Percentiles rank a stretch among this genome's conserved stretches.
phyloP scores from a whole-genome alignment of 2,888 invertebrate genomes.

The Amphipyra tragopoginis region DNA sequence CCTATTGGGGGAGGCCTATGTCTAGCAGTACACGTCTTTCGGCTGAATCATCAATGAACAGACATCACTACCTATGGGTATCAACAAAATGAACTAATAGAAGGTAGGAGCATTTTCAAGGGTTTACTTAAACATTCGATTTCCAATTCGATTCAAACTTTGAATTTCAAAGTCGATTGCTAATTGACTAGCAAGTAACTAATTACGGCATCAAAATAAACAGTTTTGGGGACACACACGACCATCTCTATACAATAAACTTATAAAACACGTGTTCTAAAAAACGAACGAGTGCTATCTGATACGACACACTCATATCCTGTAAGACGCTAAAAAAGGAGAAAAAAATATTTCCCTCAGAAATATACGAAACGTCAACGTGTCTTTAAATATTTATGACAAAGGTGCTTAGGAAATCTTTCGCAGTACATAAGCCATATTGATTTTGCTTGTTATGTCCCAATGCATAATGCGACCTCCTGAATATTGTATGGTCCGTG shows the following conservation, averaged over 20 bases:
- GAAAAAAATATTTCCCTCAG: conserved; percentile 35
- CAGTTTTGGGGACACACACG: background rate
- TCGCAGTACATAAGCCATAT: conserved; percentile 80
- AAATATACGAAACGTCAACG: conserved; percentile 63
- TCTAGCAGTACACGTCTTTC: too few species aligned
- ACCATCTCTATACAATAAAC: too few species aligned
- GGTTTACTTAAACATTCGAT: too few species aligned
- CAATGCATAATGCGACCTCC: conserved; percentile 82
- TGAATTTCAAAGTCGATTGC: too few species aligned
- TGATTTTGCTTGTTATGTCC: conserved; percentile 84
- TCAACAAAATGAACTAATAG: too few species aligned
- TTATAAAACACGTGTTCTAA: conserved; percentile 26
- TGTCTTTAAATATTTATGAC: conserved; percentile 84
- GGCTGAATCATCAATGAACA: too few species aligned
- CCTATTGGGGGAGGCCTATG: too few species aligned
- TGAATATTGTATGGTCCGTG: conserved; percentile 81
- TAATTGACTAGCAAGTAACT: too few species aligned
- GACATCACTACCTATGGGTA: too few species aligned
- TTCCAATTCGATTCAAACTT: too few species aligned
- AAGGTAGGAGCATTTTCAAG: too few species aligned
- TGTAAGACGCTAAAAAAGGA: conserved; percentile 17
- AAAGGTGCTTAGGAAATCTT: conserved; percentile 76
- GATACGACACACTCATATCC: conserved; percentile 26
- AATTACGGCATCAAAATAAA: background rate
- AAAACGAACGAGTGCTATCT: conserved; percentile 21